Evolutionary conservation across 2,797 vertebrate genomes (phyloP), one percentile per base, ranked within the genome.

Genomic region (Phataginus tetradactyla): DNA sequence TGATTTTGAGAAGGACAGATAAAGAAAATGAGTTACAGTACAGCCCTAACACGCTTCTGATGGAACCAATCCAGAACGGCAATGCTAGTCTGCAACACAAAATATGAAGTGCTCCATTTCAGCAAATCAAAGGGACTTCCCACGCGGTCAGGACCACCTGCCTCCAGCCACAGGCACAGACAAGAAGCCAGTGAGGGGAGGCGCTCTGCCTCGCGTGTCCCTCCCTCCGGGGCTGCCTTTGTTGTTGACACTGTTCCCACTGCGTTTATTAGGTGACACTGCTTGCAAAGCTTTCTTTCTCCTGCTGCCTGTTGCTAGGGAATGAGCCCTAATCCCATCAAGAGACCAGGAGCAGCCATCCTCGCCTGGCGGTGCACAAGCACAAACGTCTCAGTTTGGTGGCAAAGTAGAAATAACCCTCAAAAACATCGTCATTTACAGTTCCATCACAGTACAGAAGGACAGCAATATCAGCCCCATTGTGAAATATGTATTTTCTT

Each of bases 371-470:
- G 49, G 4, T 1, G 29, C 51, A 34, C 13, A 13, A n/a, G 51
- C 27, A 57, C 59, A 32, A 8, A 34, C 0, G 1, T 37, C 88
- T 90, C 75, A 14, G 21, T 68, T 57, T 69, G 68, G 77, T 68
- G 77, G 92, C 77, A 78, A 77, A 57, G 63, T 25, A 53, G 79
- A 91, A 89, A 86, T 27, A 37, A 61, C 69, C 66, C 86, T 75
- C 34, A n/a, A 83, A 49, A 81, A 71, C 17, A 23, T 15, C 64
- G 42, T 91, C 37, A 5, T 29, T 37, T 49, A 18, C 69, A 51
- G 64, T 64, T 83, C 71, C 59, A 51, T 29, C 85, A 45, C 45
- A 45, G 45, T 45, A 45, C 66, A 1, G 7, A 79, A 75, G 66
- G 45, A 83, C 14, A 49, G 64, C 45, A 53, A 23, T 4, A 7